Conservation (phyloP, 2,113 vertebrate species). For the Cisticola juncidis region DNA sequence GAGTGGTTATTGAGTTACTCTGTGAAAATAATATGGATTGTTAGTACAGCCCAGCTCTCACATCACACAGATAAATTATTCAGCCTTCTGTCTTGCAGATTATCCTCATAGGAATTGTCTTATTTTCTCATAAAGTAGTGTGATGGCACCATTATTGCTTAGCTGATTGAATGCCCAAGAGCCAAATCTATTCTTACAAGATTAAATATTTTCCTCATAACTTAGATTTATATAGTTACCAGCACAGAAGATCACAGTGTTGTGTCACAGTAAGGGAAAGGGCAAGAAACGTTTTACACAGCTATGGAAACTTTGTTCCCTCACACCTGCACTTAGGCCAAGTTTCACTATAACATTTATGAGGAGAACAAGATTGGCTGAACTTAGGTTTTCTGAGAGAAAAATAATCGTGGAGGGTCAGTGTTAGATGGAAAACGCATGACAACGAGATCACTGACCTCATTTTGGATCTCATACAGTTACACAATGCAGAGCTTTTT, state of each 20-base stretch:
- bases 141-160: constrained; percentile 36
- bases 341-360: not conserved
- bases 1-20: not conserved
- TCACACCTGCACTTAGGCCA: not conserved
- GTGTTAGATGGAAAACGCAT: not conserved
- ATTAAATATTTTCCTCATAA: constrained; percentile 23
- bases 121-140: constrained; percentile 44
- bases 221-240: not conserved
- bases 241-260: not conserved
- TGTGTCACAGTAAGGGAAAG: not conserved
- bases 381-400: not conserved
- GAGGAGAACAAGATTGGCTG: not conserved
- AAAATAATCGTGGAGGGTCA: not conserved
- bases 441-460: not conserved
- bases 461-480: not conserved
- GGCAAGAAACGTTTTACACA: not conserved
- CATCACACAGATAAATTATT: not conserved
- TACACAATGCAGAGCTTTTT: not conserved
- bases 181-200: not conserved
- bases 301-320: not conserved
- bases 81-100: constrained; percentile 28
- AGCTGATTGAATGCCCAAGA: constrained; percentile 22
- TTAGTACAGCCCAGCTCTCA: not conserved
- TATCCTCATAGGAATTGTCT: constrained; percentile 25
- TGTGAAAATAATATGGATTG: not conserved